Conservation (phyloP, 2,797 vertebrate species). For the Chaetophractus vellerosus region DNA sequence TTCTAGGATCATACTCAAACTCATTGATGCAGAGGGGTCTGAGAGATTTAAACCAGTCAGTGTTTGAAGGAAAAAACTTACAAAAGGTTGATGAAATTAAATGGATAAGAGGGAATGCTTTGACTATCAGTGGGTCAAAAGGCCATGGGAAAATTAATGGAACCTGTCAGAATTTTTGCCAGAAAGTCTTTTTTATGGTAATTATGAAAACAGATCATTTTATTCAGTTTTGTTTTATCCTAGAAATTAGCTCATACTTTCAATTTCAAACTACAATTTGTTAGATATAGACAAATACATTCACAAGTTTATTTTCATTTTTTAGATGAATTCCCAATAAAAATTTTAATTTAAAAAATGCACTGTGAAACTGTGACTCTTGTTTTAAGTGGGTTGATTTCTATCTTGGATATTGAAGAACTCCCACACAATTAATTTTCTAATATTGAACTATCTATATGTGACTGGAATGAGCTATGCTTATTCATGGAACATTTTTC, state of each 20-base stretch:
- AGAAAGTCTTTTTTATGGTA: background rate
- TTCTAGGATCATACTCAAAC: conserved; percentile 4
- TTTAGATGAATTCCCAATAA: conserved; percentile 37
- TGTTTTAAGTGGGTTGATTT: conserved; percentile 44
- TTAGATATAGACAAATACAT: conserved; percentile 30
- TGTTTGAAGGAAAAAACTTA: background rate
- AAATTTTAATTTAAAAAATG: conserved; percentile 13
- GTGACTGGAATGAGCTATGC: background rate
- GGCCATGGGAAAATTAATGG: background rate
- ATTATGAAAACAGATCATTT: conserved; percentile 16
- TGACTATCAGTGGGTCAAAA: background rate
- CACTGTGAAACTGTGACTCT: background rate
- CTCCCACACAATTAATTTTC: background rate
- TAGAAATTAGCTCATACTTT: conserved; percentile 40
- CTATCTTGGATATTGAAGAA: background rate
- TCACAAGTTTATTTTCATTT: conserved; percentile 56
- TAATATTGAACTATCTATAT: background rate
- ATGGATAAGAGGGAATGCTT: background rate
- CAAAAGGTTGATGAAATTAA: background rate
- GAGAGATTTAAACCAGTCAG: background rate
- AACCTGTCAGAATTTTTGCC: background rate
- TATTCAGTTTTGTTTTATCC: conserved; percentile 51
- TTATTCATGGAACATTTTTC: background rate
- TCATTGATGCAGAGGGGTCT: background rate
- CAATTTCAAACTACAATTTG: conserved; percentile 13